Percentiles rank a stretch among this genome's conserved stretches.
Evolutionary conservation across 2,888 invertebrate genomes (phyloP).

Genomic region (Xylota segnis): DNA sequence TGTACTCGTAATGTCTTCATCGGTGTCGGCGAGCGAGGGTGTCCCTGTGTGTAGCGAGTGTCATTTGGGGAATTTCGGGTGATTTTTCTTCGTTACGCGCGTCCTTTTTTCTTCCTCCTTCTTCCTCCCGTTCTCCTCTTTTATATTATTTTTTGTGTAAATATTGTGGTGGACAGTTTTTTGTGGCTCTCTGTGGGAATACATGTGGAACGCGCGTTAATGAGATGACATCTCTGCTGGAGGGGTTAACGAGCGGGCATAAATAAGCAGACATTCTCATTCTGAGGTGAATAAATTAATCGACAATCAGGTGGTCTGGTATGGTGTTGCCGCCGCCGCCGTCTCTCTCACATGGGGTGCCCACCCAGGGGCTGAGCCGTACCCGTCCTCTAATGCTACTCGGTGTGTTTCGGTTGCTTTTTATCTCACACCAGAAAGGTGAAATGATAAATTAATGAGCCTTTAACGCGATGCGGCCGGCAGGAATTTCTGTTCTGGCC

Average conservation of each 20-base stretch:
- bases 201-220: constrained; percentile 73
- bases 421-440: constrained; percentile 74
- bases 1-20: constrained; percentile 71
- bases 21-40: constrained; percentile 36
- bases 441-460: constrained; percentile 77
- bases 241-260: constrained; percentile 72
- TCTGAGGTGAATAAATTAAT: constrained; percentile 75
- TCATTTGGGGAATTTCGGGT: constrained; percentile 66
- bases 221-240: constrained; percentile 75
- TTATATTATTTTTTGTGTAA: constrained; percentile 63
- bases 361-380: constrained; percentile 67
- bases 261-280: constrained; percentile 75
- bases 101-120: constrained; percentile 38
- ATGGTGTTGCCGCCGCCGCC: constrained; percentile 24
- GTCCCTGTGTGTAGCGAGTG: constrained; percentile 49
- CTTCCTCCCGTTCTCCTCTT: too few relatives aligned
- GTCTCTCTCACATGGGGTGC: constrained; percentile 51
- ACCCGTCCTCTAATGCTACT: constrained; percentile 54
- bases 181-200: constrained; percentile 63
- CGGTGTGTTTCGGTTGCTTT: constrained; percentile 76
- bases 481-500: constrained; percentile 45
- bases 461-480: constrained; percentile 60
- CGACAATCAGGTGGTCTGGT: constrained; percentile 73
- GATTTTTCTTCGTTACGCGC: constrained; percentile 71
- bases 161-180: constrained; percentile 66